A percentile compares a stretch with the other conserved stretches of the same genome.
Evolutionary conservation across 2,888 invertebrate genomes (phyloP).

Genomic region (Apodemia hepburni): DNA sequence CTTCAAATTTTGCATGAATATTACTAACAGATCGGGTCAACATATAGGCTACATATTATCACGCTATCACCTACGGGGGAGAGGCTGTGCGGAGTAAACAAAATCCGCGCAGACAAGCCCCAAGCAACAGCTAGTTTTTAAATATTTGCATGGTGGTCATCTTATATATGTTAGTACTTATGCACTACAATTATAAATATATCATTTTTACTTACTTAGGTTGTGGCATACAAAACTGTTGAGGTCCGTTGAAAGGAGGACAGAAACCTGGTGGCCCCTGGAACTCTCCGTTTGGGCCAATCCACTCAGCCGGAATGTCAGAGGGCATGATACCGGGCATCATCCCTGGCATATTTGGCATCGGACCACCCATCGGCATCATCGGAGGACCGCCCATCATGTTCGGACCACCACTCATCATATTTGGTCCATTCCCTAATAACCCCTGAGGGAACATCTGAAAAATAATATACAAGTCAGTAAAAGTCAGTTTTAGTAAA

Average conservation of each 20-base stretch:
- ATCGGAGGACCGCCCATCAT: constrained; percentile 38
- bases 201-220: constrained; percentile 57
- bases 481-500: not conserved
- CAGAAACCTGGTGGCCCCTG: constrained; percentile 52
- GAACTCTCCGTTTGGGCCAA: constrained; percentile 45
- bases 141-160: too few relatives aligned
- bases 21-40: too few relatives aligned
- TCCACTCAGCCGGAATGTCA: constrained; percentile 48
- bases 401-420: constrained; percentile 35
- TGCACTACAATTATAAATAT: too few relatives aligned
- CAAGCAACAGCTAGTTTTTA: too few relatives aligned
- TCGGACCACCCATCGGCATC: constrained; percentile 30
- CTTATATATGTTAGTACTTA: too few relatives aligned
- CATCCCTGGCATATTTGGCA: constrained; percentile 32
- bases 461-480: constrained; percentile 5
- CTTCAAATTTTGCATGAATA: too few relatives aligned
- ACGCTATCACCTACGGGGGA: too few relatives aligned
- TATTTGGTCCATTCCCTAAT: constrained; percentile 37
- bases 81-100: too few relatives aligned
- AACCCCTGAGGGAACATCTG: constrained; percentile 65
- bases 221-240: constrained; percentile 62
- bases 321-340: constrained; percentile 34
- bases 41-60: too few relatives aligned
- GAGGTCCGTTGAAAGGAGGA: constrained; percentile 53
- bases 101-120: too few relatives aligned